These are phyloP conservation scores for Chirona hameri DNA, from an alignment of 2,888 invertebrate genomes.

Conservation along the genomic window DNA sequence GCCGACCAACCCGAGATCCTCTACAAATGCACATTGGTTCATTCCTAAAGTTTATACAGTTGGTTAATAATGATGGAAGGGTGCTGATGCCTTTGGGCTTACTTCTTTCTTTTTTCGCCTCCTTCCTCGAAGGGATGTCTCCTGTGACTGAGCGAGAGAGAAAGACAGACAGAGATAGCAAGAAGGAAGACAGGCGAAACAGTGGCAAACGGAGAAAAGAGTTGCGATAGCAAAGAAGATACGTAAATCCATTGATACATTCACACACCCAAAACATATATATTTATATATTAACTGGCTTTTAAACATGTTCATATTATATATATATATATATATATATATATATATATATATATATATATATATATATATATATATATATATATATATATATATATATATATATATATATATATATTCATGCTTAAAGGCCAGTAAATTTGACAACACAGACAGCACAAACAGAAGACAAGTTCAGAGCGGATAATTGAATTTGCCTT, in stretches of 20 bases:
- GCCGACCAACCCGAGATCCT: not conserved
- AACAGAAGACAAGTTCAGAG: not conserved
- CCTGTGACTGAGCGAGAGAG: conserved; percentile 22
- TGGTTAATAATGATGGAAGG: not conserved
- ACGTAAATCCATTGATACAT: not conserved
- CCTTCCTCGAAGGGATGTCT: not conserved
- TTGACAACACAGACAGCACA: not conserved
- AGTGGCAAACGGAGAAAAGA: not conserved
- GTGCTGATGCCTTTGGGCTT: not conserved
- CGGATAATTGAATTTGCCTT: not conserved
- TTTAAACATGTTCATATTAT: not conserved
- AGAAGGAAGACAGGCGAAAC: not conserved
- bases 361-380: not conserved
- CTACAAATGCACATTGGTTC: not conserved
- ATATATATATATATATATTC: not conserved
- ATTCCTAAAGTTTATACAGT: not conserved
- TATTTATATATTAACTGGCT: not conserved
- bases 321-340: too few species aligned
- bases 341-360: not conserved
- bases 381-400: not conserved
- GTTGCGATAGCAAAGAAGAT: not conserved
- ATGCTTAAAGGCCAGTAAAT: not conserved
- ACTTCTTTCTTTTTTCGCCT: conserved; percentile 25
- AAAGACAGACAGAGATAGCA: not conserved
- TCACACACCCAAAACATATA: not conserved